phyloP scores from a whole-genome alignment of 2,797 vertebrate genomes.

The Sphenopsis melanotis region DNA sequence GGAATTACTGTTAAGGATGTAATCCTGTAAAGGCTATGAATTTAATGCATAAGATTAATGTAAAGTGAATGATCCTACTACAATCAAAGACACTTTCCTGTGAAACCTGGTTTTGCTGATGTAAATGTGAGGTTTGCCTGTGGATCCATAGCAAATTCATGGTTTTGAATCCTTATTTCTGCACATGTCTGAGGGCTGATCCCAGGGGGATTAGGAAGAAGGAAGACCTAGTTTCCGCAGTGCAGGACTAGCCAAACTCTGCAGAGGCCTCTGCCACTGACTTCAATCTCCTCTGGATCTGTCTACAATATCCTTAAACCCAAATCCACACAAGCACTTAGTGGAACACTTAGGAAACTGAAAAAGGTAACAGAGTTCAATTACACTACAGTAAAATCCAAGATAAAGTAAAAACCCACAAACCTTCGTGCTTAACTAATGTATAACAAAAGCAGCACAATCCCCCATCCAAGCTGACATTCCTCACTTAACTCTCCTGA shows the following conservation, averaged over 20 bases:
- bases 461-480: background rate
- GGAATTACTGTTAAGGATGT: background rate
- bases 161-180: background rate
- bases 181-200: background rate
- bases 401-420: slow-evolving; percentile 26
- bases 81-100: background rate
- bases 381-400: slow-evolving; percentile 18
- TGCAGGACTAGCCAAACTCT: background rate
- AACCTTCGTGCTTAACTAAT: background rate
- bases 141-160: background rate
- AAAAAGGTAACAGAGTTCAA: slow-evolving; percentile 7
- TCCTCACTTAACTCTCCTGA: slow-evolving; percentile 41
- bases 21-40: background rate
- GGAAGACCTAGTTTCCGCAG: background rate
- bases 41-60: background rate
- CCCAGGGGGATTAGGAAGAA: background rate
- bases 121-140: background rate
- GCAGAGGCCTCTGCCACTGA: background rate
- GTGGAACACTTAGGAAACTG: background rate
- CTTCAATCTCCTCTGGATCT: background rate
- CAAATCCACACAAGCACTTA: slow-evolving; percentile 6
- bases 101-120: background rate
- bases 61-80: background rate
- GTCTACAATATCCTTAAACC: background rate
- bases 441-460: slow-evolving; percentile 34